Conservation (phyloP, 2,888 invertebrate species). For the Ferrisia virgata region DNA sequence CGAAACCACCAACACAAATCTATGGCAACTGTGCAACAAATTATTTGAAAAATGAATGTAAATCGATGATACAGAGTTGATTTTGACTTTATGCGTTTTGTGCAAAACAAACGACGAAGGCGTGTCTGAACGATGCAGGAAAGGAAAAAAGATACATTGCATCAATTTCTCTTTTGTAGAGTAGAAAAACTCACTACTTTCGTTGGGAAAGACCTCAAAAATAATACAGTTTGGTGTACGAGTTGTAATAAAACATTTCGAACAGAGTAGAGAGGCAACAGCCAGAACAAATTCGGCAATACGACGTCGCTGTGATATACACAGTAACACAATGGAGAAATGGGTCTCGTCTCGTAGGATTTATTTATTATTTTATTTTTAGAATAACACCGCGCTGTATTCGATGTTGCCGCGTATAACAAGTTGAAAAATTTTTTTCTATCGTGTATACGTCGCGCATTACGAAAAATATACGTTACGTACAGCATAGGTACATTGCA, state of each 20-base stretch:
- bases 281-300: constrained; percentile 17
- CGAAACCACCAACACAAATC: background rate
- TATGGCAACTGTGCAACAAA: background rate
- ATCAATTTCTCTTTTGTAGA: background rate
- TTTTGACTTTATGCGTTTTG: background rate
- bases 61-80: background rate
- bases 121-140: background rate
- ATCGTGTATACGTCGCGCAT: background rate
- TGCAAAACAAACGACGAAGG: constrained; percentile 14
- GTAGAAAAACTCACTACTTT: background rate
- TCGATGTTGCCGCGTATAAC: constrained; percentile 9
- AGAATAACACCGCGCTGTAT: constrained; percentile 13
- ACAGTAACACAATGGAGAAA: constrained; percentile 24
- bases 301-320: constrained; percentile 5
- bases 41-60: constrained; percentile 14
- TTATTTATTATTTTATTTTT: constrained; percentile 33
- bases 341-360: constrained; percentile 12
- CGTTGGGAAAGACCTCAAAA: background rate
- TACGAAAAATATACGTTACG: background rate
- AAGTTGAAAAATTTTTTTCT: background rate
- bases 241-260: constrained; percentile 13
- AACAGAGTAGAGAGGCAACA: constrained; percentile 21
- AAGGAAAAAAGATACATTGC: constrained; percentile 14
- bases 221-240: constrained; percentile 13
- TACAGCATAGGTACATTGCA: background rate